Conservation (phyloP, 64 coral and sea anemone species). For the Dendrophyllia cribrosa region DNA sequence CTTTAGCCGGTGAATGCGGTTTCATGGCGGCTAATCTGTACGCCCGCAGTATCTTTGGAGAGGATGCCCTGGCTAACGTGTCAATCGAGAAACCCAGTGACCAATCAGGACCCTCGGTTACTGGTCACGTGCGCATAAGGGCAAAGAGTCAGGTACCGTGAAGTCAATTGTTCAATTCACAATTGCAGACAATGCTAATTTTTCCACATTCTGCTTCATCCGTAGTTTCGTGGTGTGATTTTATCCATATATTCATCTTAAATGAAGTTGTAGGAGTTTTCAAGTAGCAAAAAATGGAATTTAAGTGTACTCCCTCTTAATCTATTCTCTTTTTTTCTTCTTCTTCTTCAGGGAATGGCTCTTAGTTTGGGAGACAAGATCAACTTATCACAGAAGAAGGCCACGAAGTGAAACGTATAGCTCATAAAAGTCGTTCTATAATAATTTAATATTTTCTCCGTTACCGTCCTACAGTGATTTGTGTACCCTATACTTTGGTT, state of each 20-base stretch:
- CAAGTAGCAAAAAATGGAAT: no score
- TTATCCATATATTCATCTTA: no score
- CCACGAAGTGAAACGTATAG: slow-evolving; percentile 37
- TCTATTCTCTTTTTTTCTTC: background rate
- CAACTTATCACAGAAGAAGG: slow-evolving; percentile 95
- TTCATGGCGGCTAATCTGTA: slow-evolving; percentile 98
- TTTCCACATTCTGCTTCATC: no score
- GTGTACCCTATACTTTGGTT: background rate
- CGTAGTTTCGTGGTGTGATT: no score
- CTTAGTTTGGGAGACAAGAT: slow-evolving; percentile 98
- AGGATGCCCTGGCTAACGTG: slow-evolving; percentile 96
- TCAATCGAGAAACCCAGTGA: slow-evolving; percentile 90
- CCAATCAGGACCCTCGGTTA: slow-evolving; percentile 81
- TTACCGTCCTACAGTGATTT: background rate
- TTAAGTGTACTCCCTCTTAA: background rate
- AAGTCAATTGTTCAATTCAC: background rate
- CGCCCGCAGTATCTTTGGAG: slow-evolving; percentile 98
- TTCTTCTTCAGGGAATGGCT: slow-evolving; percentile 91
- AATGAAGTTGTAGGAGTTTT: no score
- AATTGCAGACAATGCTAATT: background rate
- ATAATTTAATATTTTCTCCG: background rate
- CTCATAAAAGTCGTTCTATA: no score
- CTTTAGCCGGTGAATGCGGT: slow-evolving; percentile 89
- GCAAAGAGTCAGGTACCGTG: slow-evolving; percentile 93
- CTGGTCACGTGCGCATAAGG: slow-evolving; percentile 95